Percentiles rank a stretch among this genome's conserved stretches.
phyloP scores from a whole-genome alignment of 2,888 invertebrate species.

The Athalia circularis region DNA sequence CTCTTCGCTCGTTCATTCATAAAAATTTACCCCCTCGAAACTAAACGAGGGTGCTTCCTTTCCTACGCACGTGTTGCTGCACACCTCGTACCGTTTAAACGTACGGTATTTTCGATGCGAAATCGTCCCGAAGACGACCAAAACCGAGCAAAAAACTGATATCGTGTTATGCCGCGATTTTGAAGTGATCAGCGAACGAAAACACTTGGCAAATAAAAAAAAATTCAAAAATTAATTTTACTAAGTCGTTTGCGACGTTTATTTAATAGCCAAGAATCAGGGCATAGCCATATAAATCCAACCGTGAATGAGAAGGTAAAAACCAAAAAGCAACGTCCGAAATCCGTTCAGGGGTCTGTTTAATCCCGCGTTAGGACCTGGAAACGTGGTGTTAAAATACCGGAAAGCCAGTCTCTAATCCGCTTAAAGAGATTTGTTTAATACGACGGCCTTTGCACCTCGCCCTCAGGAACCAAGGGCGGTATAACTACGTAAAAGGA shows the following conservation, averaged over 20 bases:
- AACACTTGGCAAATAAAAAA: no score
- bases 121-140: no score
- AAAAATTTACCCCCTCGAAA: conserved; percentile 59
- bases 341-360: conserved; percentile 65
- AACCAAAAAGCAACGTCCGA: conserved; percentile 48
- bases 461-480: conserved; percentile 49
- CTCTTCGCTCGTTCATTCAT: conserved; percentile 63
- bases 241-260: neutral
- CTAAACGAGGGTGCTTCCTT: conserved; percentile 8
- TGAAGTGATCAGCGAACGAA: no score
- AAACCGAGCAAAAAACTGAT: no score
- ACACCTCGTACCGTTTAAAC: conserved; percentile 8
- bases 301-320: conserved; percentile 24
- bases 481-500: neutral
- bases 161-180: no score
- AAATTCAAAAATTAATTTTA: no score
- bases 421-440: conserved; percentile 71
- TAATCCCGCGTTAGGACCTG: conserved; percentile 66
- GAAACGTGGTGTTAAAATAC: conserved; percentile 69
- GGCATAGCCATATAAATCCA: neutral
- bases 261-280: neutral
- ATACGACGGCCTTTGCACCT: conserved; percentile 65
- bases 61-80: neutral
- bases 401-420: conserved; percentile 69
- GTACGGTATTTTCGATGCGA: neutral